Conservation (phyloP, 2,113 vertebrate species). For the Lasiurus borealis region DNA sequence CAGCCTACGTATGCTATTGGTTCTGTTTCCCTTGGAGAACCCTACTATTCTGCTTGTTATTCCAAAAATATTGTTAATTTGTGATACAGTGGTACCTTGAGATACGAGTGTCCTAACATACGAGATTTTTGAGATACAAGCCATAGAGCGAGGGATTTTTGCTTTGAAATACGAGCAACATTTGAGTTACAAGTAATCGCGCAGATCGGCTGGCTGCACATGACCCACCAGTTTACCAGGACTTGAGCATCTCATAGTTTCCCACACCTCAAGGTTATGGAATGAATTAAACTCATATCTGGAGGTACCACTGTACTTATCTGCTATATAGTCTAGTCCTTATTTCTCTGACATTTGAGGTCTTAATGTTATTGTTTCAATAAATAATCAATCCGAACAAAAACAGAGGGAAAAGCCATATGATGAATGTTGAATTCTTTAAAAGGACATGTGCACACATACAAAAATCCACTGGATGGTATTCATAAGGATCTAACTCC, state of each 20-base stretch:
- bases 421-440: not conserved
- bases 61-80: not conserved
- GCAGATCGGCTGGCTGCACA: too few species aligned
- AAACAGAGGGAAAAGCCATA: not conserved
- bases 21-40: not conserved
- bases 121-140: too few species aligned
- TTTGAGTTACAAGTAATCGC: too few species aligned
- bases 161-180: too few species aligned
- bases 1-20: not conserved
- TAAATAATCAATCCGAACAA: not conserved
- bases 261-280: too few species aligned
- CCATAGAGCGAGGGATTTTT: too few species aligned
- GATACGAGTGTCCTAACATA: too few species aligned
- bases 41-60: not conserved
- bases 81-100: too few species aligned
- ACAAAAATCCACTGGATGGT: not conserved
- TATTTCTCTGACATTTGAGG: not conserved
- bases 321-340: not conserved
- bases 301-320: too few species aligned
- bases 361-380: conserved; percentile 21
- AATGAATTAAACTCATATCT: too few species aligned
- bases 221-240: too few species aligned
- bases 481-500: not conserved
- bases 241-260: too few species aligned
- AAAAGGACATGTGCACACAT: not conserved